Conservation (phyloP, 2,797 vertebrate species). For the Periophthalmus magnuspinnatus region DNA sequence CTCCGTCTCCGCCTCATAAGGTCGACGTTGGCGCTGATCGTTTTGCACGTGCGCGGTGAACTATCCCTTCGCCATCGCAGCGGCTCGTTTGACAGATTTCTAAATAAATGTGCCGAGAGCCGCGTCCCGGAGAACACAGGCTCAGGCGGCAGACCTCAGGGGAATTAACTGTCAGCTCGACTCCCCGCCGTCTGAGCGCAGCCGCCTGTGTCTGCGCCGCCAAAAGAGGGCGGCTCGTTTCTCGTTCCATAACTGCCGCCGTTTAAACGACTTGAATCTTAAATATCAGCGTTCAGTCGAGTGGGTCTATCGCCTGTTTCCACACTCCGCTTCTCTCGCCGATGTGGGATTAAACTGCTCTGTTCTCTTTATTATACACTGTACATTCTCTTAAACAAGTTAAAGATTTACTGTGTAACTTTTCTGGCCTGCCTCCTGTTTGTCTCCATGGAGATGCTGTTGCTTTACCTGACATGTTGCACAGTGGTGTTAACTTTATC, state of each 20-base stretch:
- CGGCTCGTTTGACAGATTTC: conserved; percentile 56
- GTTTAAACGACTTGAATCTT: neutral
- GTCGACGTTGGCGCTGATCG: too few species aligned
- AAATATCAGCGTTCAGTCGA: neutral
- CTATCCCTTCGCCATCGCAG: neutral
- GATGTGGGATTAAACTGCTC: too few species aligned
- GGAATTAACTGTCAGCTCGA: conserved; percentile 67
- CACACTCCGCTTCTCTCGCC: too few species aligned
- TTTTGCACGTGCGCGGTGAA: neutral
- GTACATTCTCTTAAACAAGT: too few species aligned
- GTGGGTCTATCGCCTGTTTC: too few species aligned
- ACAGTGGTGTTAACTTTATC: too few species aligned
- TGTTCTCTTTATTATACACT: too few species aligned
- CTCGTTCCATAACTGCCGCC: neutral
- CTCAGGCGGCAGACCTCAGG: conserved; percentile 51
- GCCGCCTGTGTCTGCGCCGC: conserved; percentile 42
- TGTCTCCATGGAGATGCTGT: too few species aligned
- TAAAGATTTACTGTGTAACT: too few species aligned
- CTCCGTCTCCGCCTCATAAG: neutral
- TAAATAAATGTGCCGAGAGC: conserved; percentile 58
- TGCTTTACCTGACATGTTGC: too few species aligned
- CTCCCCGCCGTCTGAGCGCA: conserved; percentile 52
- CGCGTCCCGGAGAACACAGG: conserved; percentile 40
- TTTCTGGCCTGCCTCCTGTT: too few species aligned
- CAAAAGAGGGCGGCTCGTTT: neutral